A percentile compares a stretch with the other conserved stretches of the same genome.
These are phyloP conservation scores for Hoplodrina ambigua DNA, from an alignment of 2,888 invertebrate genomes.

Conservation along the genomic window DNA sequence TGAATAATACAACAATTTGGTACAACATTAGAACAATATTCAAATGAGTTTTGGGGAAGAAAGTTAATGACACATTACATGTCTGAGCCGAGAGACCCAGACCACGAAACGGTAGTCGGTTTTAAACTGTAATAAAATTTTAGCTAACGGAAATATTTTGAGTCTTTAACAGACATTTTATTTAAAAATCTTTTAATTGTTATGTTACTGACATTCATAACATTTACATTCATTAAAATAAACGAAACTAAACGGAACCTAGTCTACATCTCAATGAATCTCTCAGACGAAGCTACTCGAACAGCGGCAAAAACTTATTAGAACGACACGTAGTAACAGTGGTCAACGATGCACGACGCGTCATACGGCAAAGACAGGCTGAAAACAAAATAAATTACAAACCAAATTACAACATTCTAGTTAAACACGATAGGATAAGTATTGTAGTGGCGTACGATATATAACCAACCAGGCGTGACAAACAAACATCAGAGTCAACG, in stretches of 20 bases:
- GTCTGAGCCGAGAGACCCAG: slow-evolving; percentile 36
- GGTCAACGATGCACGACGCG: slow-evolving; percentile 74
- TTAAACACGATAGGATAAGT: slow-evolving; percentile 82
- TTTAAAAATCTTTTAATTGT: slow-evolving; percentile 2
- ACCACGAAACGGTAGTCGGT: slow-evolving; percentile 10
- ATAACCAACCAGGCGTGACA: slow-evolving; percentile 85
- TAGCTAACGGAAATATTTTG: slow-evolving; percentile 19
- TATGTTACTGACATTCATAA: slow-evolving; percentile 16
- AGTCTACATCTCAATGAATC: slow-evolving; percentile 58
- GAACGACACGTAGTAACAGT: slow-evolving; percentile 75
- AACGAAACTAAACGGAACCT: slow-evolving; percentile 35
- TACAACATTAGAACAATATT: slow-evolving; percentile 57
- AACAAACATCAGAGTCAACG: slow-evolving; percentile 89
- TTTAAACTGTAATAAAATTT: slow-evolving; percentile 15
- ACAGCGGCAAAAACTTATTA: slow-evolving; percentile 66
- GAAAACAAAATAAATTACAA: slow-evolving; percentile 83
- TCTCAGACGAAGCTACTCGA: slow-evolving; percentile 45
- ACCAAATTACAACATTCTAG: slow-evolving; percentile 83
- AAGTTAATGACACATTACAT: slow-evolving; percentile 43
- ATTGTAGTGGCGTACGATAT: slow-evolving; percentile 74
- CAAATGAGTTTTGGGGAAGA: slow-evolving; percentile 49
- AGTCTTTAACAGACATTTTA: slow-evolving; percentile 5
- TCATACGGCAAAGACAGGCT: slow-evolving; percentile 74
- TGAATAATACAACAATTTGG: slow-evolving; percentile 69
- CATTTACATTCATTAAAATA: slow-evolving; percentile 37